phyloP scores from a whole-genome alignment of 2,797 vertebrate genomes.

The Phylloscopus collybita region DNA sequence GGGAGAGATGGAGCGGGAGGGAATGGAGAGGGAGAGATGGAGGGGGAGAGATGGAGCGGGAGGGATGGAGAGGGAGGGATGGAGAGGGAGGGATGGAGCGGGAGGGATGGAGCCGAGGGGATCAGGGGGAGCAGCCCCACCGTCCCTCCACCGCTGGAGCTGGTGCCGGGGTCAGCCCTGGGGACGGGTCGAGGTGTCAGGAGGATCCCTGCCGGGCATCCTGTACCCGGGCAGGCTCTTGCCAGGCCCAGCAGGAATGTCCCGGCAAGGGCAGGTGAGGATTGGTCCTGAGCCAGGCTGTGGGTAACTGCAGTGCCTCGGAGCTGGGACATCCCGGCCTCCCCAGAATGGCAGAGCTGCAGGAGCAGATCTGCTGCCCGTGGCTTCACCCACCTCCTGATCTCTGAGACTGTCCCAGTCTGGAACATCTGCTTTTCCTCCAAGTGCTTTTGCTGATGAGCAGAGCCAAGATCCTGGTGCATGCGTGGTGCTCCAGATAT shows the following conservation, averaged over 20 bases:
- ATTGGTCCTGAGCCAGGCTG: not conserved
- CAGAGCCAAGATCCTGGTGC: not conserved
- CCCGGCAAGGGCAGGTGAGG: not conserved
- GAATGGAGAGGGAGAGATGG: no score
- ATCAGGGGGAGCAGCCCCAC: not conserved
- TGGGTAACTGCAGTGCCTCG: not conserved
- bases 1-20: no score
- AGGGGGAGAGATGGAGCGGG: no score
- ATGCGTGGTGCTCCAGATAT: not conserved
- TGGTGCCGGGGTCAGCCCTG: not conserved
- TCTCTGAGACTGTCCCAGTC: not conserved
- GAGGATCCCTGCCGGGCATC: not conserved
- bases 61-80: no score
- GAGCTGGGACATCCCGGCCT: not conserved
- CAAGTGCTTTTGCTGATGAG: not conserved
- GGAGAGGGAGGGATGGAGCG: no score
- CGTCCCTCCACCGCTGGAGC: not conserved
- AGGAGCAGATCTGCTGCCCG: not conserved
- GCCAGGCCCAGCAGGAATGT: not conserved
- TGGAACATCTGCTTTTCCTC: not conserved
- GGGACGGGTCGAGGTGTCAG: not conserved
- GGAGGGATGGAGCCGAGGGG: not conserved
- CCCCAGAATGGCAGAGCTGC: not conserved
- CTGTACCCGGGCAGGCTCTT: not conserved
- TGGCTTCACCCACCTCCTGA: not conserved